Evolutionary conservation across 2,113 vertebrate species (phyloP), one percentile per base, ranked within the genome.

Genomic region (Sinocyclocheilus anshuiensis): DNA sequence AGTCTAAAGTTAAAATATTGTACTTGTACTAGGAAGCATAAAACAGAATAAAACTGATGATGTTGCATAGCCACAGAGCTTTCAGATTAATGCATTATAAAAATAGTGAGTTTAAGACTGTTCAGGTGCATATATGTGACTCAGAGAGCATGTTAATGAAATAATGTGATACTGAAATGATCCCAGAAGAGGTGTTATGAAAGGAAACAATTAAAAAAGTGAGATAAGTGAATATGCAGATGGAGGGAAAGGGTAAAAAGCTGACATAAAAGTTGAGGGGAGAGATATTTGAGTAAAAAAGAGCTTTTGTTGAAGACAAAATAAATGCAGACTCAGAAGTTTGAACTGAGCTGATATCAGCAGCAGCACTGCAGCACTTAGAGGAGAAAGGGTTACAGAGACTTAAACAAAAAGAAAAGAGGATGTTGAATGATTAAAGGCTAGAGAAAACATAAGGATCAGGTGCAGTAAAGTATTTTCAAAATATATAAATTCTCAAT

Each of bases 201-300:
- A 85, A 83, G 83, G 80, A 72, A 83, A 84, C 55, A 48, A 39
- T 45, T 33, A 29, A 29, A 11, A 45, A 67, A 84, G 89, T 85
- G 83, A 93, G 90, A 88, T 89, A 89, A 83, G 90, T 75, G 90
- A 91, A 81, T 15, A 50, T 24, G 39, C 71, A 83, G 50, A 16
- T 16, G 80, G 59, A 88, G 33, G 1, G 61, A 39, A 59, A 85
- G 33, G 55, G n/a, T 20, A 22, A 63, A 74, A 83, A 53, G 3
- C 15, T n/a, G 59, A 26, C n/a, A 84, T 48, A 72, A 78, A 85
- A 16, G 57, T 15, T 3, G n/a, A 20, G 61, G 69, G 42, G 22
- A 81, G 15, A 20, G 8, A 50, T 24, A 26, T 55, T 18, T 76
- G 33, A 42, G 13, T 33, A 29, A 26, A 33, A 8, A 53, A 4